Conservation (phyloP, 2,888 invertebrate genomes). For the Galerucella nymphaeae region DNA sequence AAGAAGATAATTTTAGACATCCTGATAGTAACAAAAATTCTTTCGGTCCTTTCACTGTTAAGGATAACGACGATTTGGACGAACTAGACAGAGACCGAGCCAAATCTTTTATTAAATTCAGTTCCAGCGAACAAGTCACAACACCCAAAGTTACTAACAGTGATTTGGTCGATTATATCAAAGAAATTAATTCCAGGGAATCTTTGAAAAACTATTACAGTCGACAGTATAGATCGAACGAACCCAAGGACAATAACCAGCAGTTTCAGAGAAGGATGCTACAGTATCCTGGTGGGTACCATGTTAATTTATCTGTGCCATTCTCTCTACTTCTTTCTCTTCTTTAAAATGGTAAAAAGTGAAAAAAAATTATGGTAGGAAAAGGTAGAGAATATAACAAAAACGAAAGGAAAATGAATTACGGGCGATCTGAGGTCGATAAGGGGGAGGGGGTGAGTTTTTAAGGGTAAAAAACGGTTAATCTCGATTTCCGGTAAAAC, state of each 20-base stretch:
- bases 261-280: conserved; percentile 79
- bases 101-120: conserved; percentile 45
- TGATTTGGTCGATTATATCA: conserved; percentile 74
- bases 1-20: conserved; percentile 69
- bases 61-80: conserved; percentile 65
- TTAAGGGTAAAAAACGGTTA: too few relatives aligned
- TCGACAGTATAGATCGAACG: conserved; percentile 63
- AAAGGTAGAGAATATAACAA: too few relatives aligned
- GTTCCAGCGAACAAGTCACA: conserved; percentile 59
- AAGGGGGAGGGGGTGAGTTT: too few relatives aligned
- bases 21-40: conserved; percentile 53
- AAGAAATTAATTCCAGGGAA: conserved; percentile 75
- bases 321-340: too few relatives aligned
- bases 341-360: too few relatives aligned
- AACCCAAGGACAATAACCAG: conserved; percentile 65
- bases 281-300: conserved; percentile 70
- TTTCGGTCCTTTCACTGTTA: conserved; percentile 71
- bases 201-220: conserved; percentile 72
- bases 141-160: conserved; percentile 74
- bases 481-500: too few relatives aligned
- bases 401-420: too few relatives aligned
- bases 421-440: too few relatives aligned
- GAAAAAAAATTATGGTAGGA: too few relatives aligned
- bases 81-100: conserved; percentile 44
- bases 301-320: too few relatives aligned